Evolutionary conservation across 2,888 invertebrate genomes (phyloP), one percentile per base, ranked within the genome.

Genomic region (Dicroscelio sp.): DNA sequence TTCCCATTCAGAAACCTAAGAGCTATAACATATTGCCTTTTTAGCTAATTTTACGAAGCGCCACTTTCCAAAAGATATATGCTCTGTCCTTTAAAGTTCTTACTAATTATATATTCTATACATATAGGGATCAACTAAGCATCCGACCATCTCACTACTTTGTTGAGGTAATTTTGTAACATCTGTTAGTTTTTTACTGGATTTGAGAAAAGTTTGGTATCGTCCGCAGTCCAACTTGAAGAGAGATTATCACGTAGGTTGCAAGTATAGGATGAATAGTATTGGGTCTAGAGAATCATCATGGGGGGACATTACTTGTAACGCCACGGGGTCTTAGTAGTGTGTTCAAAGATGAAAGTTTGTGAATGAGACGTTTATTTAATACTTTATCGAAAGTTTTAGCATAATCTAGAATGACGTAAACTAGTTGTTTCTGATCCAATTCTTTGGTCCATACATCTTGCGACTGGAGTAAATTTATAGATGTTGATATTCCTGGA

Each of bases 381-480:
- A 38, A 38, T 2, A 67, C 67, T n/a, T 67, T 67, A 23, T 67
- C 67, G 35, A 67, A 67, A 10, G 67, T 38, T 38, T 67, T 67
- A 1, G 33, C 33, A 23, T 35, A 67, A n/a, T 33, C 67, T 2
- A 67, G 67, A 1, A 67, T 38, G 5, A 67, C 35, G 12, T 67
- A 20, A 5, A 35, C n/a, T 4, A 38, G 33, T 25, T 35, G 33
- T 20, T n/a, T 38, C 1, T 10, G 6, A 23, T 67, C 67, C 20
- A 35, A 4, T 12, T 20, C 20, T 20, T 23, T 67, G 23, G 67
- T 67, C 67, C 67, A 67, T 2, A n/a, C 17, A 12, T 67, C 67
- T 12, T 35, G 5, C 23, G 23, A 20, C 4, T 14, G 17, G n/a
- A 67, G 25, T 1, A 67, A 38, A 12, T 67, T 67, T 2, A 38